Percentiles rank a stretch among this genome's conserved stretches.
These are phyloP conservation scores for Drosophila longiperda DNA, from an alignment of 2,888 invertebrate genomes.

Conservation along the genomic window DNA sequence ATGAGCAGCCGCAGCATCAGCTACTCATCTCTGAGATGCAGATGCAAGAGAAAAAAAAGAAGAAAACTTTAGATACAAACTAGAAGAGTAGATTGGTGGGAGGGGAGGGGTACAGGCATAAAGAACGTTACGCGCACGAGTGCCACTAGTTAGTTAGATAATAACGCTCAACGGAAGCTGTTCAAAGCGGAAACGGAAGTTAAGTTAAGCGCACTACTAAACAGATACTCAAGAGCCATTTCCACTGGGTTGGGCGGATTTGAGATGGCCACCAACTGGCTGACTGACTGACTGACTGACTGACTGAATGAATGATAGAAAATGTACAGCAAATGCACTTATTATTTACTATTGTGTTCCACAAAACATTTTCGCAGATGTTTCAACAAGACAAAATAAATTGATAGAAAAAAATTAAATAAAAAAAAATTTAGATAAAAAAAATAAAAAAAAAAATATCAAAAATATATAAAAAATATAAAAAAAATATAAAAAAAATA, in stretches of 20 bases:
- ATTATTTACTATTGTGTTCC: background rate
- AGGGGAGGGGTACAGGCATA: constrained; percentile 32
- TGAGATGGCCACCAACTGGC: background rate
- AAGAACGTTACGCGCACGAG: constrained; percentile 80
- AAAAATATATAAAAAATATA: too few species aligned
- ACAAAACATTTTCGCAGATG: background rate
- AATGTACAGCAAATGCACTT: constrained; percentile 3
- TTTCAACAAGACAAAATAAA: too few species aligned
- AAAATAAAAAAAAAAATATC: too few species aligned
- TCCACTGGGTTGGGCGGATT: background rate
- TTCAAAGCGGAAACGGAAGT: constrained; percentile 79
- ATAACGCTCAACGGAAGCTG: constrained; percentile 80
- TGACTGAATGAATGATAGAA: constrained; percentile 36
- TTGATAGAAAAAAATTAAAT: too few species aligned
- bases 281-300: constrained; percentile 42
- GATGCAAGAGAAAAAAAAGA: constrained; percentile 9
- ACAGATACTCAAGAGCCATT: constrained; percentile 67
- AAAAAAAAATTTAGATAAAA: too few species aligned
- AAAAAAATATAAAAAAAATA: too few species aligned
- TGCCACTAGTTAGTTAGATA: constrained; percentile 81
- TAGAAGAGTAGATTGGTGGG: constrained; percentile 14
- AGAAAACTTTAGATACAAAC: constrained; percentile 46
- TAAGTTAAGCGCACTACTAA: constrained; percentile 81
- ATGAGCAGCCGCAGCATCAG: constrained; percentile 33
- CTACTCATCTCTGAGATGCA: constrained; percentile 43